Evolutionary conservation across 2,113 vertebrate species (phyloP), one percentile per base, ranked within the genome.

Genomic region (Sander vitreus): DNA sequence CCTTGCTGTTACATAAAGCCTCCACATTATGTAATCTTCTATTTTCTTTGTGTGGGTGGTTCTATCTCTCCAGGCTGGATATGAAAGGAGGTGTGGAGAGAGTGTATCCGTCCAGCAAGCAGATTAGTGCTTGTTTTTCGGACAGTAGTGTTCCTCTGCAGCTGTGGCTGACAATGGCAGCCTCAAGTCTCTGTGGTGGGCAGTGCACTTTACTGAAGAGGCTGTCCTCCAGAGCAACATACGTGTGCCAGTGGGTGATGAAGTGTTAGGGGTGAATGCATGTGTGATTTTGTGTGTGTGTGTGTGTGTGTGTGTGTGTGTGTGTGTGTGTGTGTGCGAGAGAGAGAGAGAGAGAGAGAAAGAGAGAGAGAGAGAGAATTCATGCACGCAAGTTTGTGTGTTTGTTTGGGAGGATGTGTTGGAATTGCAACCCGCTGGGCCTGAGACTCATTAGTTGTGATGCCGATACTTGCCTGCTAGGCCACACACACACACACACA

Each of bases 1-100:
- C 68, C 82, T 69, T 2, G 33, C 58, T 76, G 84, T 91, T 92
- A 86, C 86, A 85, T 92, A 89, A 91, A 83, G 8, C 36, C 50
- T 70, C 21, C 48, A 11, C 11, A 71, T 92, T 77, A 91, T 83
- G 73, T 87, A 84, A 90, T 70, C 74, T 69, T 80, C 50, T 25
- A 18, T 78, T 72, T 76, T 86, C 76, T 81, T n/a, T 73, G 59
- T 84, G 83, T 82, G 75, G 77, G 81, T 88, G 78, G 73, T 69
- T 84, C 68, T 65, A 36, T 79, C 63, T 70, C 67, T 71, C 70
- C 14, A 14, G 71, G 80, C 63, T 33, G 55, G 36, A 64, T 50
- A 80, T 74, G 80, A 76, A 66, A 80, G 60, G 78, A 68, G 76
- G 76, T 43, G 78, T 62, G 36, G 48, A 57, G 76, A 69, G 74